Percentiles rank a stretch among this genome's conserved stretches.
Evolutionary conservation across 2,888 invertebrate genomes (phyloP).

Genomic region (Pachycephus smyrnensis): DNA sequence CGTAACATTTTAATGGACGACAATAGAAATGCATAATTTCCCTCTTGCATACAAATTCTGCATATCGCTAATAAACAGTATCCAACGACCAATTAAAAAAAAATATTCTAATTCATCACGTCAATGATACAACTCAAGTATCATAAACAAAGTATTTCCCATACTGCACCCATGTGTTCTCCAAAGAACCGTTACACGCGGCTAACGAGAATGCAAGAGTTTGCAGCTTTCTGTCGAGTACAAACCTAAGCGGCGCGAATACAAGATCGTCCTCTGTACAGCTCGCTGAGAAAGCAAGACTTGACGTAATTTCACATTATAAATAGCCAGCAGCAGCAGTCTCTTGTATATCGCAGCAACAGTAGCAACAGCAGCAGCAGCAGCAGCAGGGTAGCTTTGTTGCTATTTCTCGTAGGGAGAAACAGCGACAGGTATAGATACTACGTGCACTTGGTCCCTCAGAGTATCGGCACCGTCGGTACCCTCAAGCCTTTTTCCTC

Average conservation of each 20-base stretch:
- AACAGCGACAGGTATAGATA: neutral
- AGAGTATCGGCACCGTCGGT: neutral
- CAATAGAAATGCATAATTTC: neutral
- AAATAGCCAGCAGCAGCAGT: neutral
- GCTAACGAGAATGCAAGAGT: neutral
- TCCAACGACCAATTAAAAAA: neutral
- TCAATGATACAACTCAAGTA: accelerated
- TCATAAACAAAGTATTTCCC: neutral
- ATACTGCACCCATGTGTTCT: neutral
- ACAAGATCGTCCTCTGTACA: neutral
- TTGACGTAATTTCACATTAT: slow-evolving; percentile 7
- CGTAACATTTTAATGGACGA: neutral
- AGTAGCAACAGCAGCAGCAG: neutral
- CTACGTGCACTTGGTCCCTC: slow-evolving; percentile 1
- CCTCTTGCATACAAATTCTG: neutral
- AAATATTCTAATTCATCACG: neutral
- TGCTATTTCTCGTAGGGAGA: neutral
- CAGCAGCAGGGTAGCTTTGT: neutral
- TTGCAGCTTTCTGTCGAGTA: neutral
- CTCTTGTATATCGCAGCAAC: neutral
- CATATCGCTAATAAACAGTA: neutral
- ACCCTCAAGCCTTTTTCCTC: neutral
- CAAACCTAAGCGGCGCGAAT: neutral
- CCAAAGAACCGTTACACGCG: neutral
- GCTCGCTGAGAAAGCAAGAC: neutral